Evolutionary conservation across 2,113 vertebrate genomes (phyloP).

Genomic region (Fukomys damarensis): DNA sequence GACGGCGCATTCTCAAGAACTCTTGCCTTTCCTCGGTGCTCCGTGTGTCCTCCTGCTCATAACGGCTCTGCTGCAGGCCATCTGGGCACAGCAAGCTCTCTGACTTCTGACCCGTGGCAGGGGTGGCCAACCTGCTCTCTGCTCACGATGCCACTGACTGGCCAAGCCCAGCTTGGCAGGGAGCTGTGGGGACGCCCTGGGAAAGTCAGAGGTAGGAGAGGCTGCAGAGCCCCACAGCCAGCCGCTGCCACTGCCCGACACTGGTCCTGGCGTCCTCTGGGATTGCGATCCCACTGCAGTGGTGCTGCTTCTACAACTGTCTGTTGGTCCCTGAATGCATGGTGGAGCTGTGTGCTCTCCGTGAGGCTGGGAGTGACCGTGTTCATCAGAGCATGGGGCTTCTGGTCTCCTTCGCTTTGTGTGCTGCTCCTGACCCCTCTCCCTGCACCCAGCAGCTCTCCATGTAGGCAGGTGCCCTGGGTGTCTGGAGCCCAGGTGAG

Average conservation of each 20-base stretch:
- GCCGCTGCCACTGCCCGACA: fast-evolving
- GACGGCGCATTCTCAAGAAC: too few relatives aligned
- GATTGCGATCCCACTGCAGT: fast-evolving
- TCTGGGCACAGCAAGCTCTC: fast-evolving
- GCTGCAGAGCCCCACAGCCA: fast-evolving
- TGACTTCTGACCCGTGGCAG: not conserved
- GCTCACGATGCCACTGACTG: fast-evolving
- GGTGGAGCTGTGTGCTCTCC: fast-evolving
- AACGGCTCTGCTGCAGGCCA: fast-evolving
- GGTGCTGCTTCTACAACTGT: fast-evolving
- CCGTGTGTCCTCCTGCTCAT: fast-evolving
- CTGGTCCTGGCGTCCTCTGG: not conserved
- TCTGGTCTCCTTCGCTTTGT: not conserved
- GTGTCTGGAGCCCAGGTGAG: not conserved
- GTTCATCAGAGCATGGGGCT: fast-evolving
- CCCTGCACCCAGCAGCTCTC: fast-evolving
- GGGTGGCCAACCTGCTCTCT: fast-evolving
- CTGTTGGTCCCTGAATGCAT: not conserved
- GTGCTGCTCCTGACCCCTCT: fast-evolving
- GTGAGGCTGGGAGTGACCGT: fast-evolving
- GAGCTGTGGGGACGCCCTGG: not conserved
- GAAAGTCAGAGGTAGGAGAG: not conserved
- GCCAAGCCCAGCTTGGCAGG: fast-evolving
- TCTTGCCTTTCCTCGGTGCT: fast-evolving
- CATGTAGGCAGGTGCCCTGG: fast-evolving